Evolutionary conservation across 2,113 vertebrate genomes (phyloP).

Genomic region (Zootoca vivipara): DNA sequence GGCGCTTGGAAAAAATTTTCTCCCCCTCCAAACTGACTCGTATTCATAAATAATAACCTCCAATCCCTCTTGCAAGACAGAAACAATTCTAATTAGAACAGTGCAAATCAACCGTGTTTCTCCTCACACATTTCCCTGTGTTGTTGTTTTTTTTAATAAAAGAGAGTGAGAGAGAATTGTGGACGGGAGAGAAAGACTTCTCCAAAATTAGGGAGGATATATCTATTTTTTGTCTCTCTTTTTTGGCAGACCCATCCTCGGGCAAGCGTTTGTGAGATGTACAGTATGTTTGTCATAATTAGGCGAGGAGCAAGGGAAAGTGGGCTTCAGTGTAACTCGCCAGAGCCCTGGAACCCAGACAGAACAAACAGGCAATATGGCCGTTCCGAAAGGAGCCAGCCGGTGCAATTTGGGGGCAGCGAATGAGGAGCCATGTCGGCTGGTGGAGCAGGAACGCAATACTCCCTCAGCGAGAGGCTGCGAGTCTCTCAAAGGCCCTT

Average conservation of each 20-base stretch:
- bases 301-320: slow-evolving; percentile 16
- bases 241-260: slow-evolving; percentile 49
- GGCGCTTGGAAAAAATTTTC: slow-evolving; percentile 78
- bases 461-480: neutral
- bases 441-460: neutral
- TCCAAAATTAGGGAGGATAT: slow-evolving; percentile 32
- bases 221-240: slow-evolving; percentile 29
- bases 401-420: fast-evolving
- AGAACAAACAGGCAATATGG: neutral
- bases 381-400: neutral
- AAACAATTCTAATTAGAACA: slow-evolving; percentile 71
- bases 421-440: neutral
- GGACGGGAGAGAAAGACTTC: neutral
- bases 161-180: neutral
- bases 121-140: slow-evolving; percentile 49
- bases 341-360: slow-evolving; percentile 23
- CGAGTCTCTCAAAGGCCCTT: neutral
- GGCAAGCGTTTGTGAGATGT: slow-evolving; percentile 19
- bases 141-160: slow-evolving; percentile 59
- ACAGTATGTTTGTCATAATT: slow-evolving; percentile 42
- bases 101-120: slow-evolving; percentile 52
- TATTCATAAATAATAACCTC: slow-evolving; percentile 78
- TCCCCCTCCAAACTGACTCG: slow-evolving; percentile 58
- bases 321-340: neutral
- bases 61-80: slow-evolving; percentile 69